Evolutionary conservation across 2,797 vertebrate species (phyloP), one percentile per base, ranked within the genome.

Genomic region (Semotilus atromaculatus): DNA sequence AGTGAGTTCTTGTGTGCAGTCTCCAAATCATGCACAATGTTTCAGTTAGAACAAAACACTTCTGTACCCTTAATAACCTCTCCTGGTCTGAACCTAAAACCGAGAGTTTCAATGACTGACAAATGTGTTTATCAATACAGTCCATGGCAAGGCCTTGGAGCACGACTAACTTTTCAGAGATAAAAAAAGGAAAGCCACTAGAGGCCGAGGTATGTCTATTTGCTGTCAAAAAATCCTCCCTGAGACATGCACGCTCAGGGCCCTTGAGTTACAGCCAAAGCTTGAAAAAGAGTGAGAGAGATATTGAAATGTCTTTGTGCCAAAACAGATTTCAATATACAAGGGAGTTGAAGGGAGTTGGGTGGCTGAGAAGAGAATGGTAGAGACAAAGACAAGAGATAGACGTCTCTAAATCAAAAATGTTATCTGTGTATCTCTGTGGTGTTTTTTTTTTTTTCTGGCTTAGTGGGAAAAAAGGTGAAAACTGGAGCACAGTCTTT

Each of bases 361-460:
- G 21, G 67, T 16, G 53, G 64, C 16, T 73, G 80, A 72, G 53
- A 40, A 48, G n/a, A 34, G 55, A 82, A 62, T 18, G 26, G 70
- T 45, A 74, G 4, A 48, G 60, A 70, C 2, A 21, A 7, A 18
- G 83, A 79, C 38, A 82, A 77, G 68, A 85, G 48, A 82, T 70
- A 75, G 78, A 73, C 21, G 18, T 79, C 64, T 31, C 51, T 48
- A 55, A 82, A 88, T 88, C 60, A 86, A 81, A 78, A 80, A 86
- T 85, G 66, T 72, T 85, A 85, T 86, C 80, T 74, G 66, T 76
- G 26, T 18, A 36, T 88, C 74, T 36, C 58, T 53, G 58, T 43
- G n/a, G 48, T 60, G 66, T 23, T 3, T 51, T 70, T 78, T 23
- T 3, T 51, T 70, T 78, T 55, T 14, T 1, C 16, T 60, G 31